Percentiles rank a stretch among this genome's conserved stretches.
phyloP scores from a whole-genome alignment of 2,797 vertebrate species.

The Arctocebus calabarensis region DNA sequence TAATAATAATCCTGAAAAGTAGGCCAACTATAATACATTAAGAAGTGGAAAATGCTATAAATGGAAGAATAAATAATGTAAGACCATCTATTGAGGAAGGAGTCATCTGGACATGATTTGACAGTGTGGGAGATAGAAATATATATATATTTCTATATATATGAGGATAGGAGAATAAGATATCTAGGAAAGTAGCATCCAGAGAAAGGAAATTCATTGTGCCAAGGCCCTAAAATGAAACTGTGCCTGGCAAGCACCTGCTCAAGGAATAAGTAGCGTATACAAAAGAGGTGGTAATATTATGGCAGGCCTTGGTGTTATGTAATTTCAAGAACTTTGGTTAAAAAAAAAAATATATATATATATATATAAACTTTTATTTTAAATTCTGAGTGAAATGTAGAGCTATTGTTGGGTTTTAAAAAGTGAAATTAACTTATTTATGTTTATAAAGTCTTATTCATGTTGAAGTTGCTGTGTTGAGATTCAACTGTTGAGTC shows the following conservation, averaged over 20 bases:
- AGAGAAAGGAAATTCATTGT: neutral
- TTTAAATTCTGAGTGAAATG: neutral
- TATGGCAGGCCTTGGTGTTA: neutral
- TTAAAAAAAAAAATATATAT: too few relatives aligned
- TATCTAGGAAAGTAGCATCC: neutral
- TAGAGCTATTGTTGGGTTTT: neutral
- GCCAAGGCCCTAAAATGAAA: neutral
- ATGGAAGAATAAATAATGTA: neutral
- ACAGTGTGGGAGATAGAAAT: too few relatives aligned
- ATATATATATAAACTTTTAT: too few relatives aligned
- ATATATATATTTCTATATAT: too few relatives aligned
- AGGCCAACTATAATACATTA: neutral
- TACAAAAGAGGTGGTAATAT: neutral
- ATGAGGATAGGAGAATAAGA: neutral
- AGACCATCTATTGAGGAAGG: neutral
- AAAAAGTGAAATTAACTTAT: neutral
- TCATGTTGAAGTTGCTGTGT: neutral
- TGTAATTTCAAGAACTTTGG: neutral
- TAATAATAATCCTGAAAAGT: neutral
- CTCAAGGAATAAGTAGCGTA: neutral
- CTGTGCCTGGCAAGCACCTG: neutral
- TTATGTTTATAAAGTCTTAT: neutral
- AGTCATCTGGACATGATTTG: too few relatives aligned
- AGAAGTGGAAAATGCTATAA: neutral
- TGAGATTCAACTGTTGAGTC: neutral